Evolutionary conservation across 2,113 vertebrate genomes (phyloP).

Genomic region (Electrona antarctica): DNA sequence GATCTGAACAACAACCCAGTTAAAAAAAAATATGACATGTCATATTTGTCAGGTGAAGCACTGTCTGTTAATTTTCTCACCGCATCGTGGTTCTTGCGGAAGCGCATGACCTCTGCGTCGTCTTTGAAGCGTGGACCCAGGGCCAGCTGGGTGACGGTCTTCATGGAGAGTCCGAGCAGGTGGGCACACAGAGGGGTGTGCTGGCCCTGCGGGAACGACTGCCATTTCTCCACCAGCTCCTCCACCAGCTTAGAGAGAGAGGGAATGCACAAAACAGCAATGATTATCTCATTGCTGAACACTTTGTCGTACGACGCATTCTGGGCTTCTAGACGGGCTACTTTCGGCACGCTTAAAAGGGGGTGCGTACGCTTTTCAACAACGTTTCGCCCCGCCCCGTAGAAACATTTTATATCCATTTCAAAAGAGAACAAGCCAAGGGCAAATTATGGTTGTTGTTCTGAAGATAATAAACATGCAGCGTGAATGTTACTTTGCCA

Average conservation of each 20-base stretch:
- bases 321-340: too few relatives aligned
- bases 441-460: too few relatives aligned
- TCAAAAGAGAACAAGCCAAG: too few relatives aligned
- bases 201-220: conserved; percentile 85
- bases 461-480: too few relatives aligned
- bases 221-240: conserved; percentile 91
- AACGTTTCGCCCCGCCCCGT: conserved; percentile 66
- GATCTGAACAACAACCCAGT: conserved; percentile 76
- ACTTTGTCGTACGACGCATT: too few relatives aligned
- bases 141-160: conserved; percentile 88
- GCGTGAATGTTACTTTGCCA: too few relatives aligned
- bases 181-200: conserved; percentile 92
- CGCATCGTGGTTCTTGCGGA: conserved; percentile 91
- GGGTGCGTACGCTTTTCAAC: too few relatives aligned
- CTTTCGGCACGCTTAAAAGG: too few relatives aligned
- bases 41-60: too few relatives aligned
- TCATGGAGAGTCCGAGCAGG: conserved; percentile 93
- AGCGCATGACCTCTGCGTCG: conserved; percentile 87
- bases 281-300: background rate
- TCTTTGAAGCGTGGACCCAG: conserved; percentile 88
- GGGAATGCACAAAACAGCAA: background rate
- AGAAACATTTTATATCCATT: too few relatives aligned
- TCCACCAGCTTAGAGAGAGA: conserved; percentile 85
- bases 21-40: too few relatives aligned
- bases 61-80: conserved; percentile 72